Evolutionary conservation across 2,888 invertebrate species (phyloP).

Genomic region (Leucoma salicis): DNA sequence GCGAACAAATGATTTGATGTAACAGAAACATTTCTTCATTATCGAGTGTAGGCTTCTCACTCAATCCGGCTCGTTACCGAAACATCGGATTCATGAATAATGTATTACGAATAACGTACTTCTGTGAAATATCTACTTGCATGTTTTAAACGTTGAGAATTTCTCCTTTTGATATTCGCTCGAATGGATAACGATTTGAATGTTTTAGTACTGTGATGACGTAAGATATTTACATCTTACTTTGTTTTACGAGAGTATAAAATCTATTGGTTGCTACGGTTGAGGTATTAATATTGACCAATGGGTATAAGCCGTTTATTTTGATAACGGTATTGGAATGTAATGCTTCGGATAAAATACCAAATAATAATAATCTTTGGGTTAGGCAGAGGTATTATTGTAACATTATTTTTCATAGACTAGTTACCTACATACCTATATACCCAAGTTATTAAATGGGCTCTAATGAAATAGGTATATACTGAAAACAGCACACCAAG

Average conservation of each 20-base stretch:
- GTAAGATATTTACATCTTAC: conserved; percentile 27
- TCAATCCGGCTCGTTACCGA: conserved; percentile 71
- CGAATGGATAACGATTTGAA: conserved; percentile 49
- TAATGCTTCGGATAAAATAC: neutral
- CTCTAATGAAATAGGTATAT: no score
- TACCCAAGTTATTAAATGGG: no score
- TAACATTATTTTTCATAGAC: no score
- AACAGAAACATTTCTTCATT: conserved; percentile 66
- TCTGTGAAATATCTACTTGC: conserved; percentile 66
- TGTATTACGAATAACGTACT: conserved; percentile 71
- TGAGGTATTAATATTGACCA: conserved; percentile 6
- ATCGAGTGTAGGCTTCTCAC: conserved; percentile 64
- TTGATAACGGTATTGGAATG: conserved; percentile 1
- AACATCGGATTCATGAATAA: conserved; percentile 74
- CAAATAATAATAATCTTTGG: neutral
- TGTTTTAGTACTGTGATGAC: conserved; percentile 40
- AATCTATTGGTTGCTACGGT: conserved; percentile 14
- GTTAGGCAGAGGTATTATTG: no score
- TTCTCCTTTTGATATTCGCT: conserved; percentile 59
- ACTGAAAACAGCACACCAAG: no score
- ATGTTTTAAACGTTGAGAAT: conserved; percentile 67
- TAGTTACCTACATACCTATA: no score
- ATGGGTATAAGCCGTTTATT: neutral
- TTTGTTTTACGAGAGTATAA: conserved; percentile 23
- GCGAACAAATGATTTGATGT: conserved; percentile 52